phyloP scores from a whole-genome alignment of 2,888 invertebrate species.

The Eueremaeus valkanovi region DNA sequence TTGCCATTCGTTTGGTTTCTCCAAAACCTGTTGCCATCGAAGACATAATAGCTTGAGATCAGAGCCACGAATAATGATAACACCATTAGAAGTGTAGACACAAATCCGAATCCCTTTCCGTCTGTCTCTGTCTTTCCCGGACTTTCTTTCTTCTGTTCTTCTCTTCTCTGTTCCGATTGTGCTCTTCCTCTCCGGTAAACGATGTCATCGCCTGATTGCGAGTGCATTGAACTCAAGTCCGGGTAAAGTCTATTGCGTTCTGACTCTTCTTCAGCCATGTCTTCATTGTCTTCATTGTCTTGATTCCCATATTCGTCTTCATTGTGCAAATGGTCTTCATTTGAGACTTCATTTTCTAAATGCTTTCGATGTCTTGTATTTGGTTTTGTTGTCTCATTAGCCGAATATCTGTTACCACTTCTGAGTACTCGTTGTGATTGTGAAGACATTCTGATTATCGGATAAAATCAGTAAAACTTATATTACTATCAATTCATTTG shows the following conservation, averaged over 20 bases:
- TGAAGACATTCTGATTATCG: no score
- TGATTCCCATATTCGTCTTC: background rate
- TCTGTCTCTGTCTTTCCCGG: background rate
- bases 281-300: background rate
- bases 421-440: background rate
- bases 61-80: background rate
- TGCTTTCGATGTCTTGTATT: no score
- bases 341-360: no score
- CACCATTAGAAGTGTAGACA: no score
- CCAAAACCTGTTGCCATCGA: background rate
- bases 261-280: background rate
- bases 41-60: background rate
- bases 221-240: background rate
- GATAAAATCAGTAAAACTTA: no score
- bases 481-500: no score
- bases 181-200: no score
- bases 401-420: background rate
- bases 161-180: no score
- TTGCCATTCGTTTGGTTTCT: background rate
- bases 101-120: background rate
- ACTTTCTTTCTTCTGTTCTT: no score
- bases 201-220: no score
- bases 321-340: no score
- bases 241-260: background rate
- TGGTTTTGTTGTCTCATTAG: no score